phyloP scores from a whole-genome alignment of 2,888 invertebrate species.

The Scrobipalpa atriplicella region DNA sequence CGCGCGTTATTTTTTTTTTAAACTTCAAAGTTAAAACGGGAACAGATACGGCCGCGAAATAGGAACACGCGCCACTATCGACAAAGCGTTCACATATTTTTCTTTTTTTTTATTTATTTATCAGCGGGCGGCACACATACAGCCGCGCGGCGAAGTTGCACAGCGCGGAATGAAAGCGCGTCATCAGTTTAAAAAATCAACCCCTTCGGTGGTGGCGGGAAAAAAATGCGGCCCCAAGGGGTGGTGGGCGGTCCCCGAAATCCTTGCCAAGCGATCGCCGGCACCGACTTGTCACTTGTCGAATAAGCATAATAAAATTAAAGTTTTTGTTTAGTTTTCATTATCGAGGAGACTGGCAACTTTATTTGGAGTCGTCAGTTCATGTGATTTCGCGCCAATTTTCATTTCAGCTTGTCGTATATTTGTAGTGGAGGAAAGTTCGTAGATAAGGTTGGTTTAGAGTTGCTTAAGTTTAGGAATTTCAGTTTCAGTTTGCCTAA shows the following conservation, averaged over 20 bases:
- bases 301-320: constrained; percentile 79
- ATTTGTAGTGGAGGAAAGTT: neutral
- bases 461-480: neutral
- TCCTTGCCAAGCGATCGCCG: constrained; percentile 81
- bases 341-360: constrained; percentile 41
- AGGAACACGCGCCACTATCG: constrained; percentile 73
- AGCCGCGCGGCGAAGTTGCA: constrained; percentile 81
- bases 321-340: constrained; percentile 72
- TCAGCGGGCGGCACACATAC: constrained; percentile 75
- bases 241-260: constrained; percentile 76
- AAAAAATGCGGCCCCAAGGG: constrained; percentile 73
- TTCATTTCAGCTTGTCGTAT: neutral
- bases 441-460: neutral
- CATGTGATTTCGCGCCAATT: constrained; percentile 13
- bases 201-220: constrained; percentile 79
- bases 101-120: constrained; percentile 75
- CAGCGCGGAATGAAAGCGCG: constrained; percentile 83
- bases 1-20: constrained; percentile 9
- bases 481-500: too few species aligned
- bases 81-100: constrained; percentile 70
- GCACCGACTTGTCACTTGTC: constrained; percentile 80
- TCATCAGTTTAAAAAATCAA: constrained; percentile 84
- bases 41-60: constrained; percentile 72
- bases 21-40: constrained; percentile 47
- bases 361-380: constrained; percentile 43